Conservation (phyloP, 2,888 invertebrate species). For the Drosophila setosimentum region DNA sequence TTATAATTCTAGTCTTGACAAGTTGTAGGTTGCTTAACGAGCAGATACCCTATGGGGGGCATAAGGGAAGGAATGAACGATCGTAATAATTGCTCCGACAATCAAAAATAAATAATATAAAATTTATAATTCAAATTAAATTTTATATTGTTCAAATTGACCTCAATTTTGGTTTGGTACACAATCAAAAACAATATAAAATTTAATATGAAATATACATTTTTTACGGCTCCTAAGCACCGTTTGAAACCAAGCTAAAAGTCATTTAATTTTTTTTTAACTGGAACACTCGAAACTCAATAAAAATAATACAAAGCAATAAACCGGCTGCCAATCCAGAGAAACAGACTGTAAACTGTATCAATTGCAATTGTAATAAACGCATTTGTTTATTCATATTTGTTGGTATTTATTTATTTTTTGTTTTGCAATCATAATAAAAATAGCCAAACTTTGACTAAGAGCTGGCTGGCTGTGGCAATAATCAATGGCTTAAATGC, state of each 20-base stretch:
- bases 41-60: not conserved
- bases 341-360: slow-evolving; percentile 30
- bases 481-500: slow-evolving; percentile 61
- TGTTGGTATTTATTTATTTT: not conserved
- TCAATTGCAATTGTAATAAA: slow-evolving; percentile 35
- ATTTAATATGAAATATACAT: not conserved
- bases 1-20: not conserved
- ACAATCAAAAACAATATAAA: not conserved
- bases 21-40: not conserved
- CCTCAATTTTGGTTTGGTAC: not conserved
- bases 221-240: not conserved
- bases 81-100: not conserved
- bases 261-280: not conserved
- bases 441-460: slow-evolving; percentile 44
- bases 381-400: slow-evolving; percentile 1
- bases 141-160: not conserved
- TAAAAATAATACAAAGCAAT: not conserved
- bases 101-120: not conserved
- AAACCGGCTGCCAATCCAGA: not conserved
- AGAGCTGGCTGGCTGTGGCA: slow-evolving; percentile 42
- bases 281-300: not conserved
- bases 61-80: not conserved
- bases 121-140: not conserved
- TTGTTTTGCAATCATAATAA: slow-evolving; percentile 54
- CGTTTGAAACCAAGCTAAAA: not conserved